Evolutionary conservation across 2,113 vertebrate genomes (phyloP).

Genomic region (Morone chrysops): DNA sequence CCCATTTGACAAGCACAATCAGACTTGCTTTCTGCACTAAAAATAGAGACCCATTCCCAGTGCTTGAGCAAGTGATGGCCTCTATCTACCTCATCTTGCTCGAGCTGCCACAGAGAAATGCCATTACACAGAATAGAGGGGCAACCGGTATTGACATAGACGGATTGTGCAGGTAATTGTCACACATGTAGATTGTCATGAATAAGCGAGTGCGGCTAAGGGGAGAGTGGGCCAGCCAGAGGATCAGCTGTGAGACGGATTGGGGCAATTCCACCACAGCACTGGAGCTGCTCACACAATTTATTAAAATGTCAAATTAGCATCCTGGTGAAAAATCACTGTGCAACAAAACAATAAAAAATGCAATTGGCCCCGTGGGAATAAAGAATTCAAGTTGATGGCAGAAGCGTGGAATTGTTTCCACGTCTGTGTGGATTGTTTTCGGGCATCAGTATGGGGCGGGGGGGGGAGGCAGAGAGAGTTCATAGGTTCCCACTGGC

Average conservation of each 20-base stretch:
- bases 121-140: conserved; percentile 70
- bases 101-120: conserved; percentile 69
- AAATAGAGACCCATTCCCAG: conserved; percentile 71
- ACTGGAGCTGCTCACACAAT: conserved; percentile 74
- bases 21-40: conserved; percentile 61
- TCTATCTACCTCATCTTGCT: conserved; percentile 71
- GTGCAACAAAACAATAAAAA: conserved; percentile 81
- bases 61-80: conserved; percentile 64
- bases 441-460: conserved; percentile 41
- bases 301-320: conserved; percentile 89
- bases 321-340: conserved; percentile 84
- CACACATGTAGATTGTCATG: conserved; percentile 83
- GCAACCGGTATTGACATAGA: conserved; percentile 72
- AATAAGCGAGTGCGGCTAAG: conserved; percentile 76
- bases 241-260: conserved; percentile 85
- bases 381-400: conserved; percentile 74
- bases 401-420: conserved; percentile 50
- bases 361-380: conserved; percentile 75
- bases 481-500: conserved; percentile 65
- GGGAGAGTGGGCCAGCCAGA: conserved; percentile 68
- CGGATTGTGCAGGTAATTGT: conserved; percentile 81
- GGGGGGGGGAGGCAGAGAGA: conserved; percentile 9
- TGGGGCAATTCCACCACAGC: conserved; percentile 82
- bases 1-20: conserved; percentile 64
- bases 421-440: conserved; percentile 56